Conservation (phyloP, 2,888 invertebrate genomes). For the Lepidocyrtinus sp. region DNA sequence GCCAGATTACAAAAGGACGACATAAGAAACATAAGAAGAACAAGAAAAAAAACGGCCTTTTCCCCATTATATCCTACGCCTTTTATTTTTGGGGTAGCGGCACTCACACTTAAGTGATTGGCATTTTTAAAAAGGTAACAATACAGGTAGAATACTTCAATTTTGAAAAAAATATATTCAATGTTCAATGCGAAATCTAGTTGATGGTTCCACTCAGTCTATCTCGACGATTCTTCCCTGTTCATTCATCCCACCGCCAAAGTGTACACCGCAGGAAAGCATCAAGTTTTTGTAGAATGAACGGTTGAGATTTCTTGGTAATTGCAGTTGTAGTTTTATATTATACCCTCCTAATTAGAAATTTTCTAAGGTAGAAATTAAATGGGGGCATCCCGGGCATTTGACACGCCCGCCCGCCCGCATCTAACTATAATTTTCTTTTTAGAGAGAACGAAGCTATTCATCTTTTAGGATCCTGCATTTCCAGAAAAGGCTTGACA, state of each 20-base stretch:
- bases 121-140: slow-evolving; percentile 39
- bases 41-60: no score
- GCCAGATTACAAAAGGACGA: no score
- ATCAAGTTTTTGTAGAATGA: slow-evolving; percentile 17
- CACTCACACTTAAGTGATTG: slow-evolving; percentile 54
- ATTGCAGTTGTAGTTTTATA: no score
- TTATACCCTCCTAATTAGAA: no score
- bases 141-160: slow-evolving; percentile 23
- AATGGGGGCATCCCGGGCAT: no score
- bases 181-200: no score
- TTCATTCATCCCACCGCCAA: slow-evolving; percentile 48
- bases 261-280: not conserved
- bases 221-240: slow-evolving; percentile 28
- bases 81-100: no score
- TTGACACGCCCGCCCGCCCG: slow-evolving; percentile 17
- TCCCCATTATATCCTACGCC: no score
- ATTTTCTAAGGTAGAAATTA: no score
- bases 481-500: slow-evolving; percentile 60
- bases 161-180: slow-evolving; percentile 9
- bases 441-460: not conserved
- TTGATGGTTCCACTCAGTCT: slow-evolving; percentile 52
- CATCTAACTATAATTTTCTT: slow-evolving; percentile 12
- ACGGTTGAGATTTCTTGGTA: not conserved
- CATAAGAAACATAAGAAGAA: no score
- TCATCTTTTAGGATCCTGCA: no score